phyloP scores from a whole-genome alignment of 2,113 vertebrate species.

The Oryzias woworae region DNA sequence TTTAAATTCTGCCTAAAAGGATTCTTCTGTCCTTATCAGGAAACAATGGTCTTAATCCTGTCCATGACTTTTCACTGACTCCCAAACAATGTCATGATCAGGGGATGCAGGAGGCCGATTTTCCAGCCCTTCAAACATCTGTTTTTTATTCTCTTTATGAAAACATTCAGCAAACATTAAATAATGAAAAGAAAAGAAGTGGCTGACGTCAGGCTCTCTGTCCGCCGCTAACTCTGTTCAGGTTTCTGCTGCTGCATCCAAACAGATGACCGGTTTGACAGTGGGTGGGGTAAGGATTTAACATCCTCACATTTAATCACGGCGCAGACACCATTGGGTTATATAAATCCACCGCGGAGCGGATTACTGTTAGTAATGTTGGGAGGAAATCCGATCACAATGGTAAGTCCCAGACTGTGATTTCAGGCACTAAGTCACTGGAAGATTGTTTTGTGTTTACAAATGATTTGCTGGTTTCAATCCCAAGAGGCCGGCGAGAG shows the following conservation, averaged over 20 bases:
- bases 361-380: slow-evolving; percentile 57
- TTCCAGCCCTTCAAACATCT: not conserved
- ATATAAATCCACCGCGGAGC: slow-evolving; percentile 64
- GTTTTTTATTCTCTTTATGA: not conserved
- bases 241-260: slow-evolving; percentile 16
- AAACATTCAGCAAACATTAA: accelerated
- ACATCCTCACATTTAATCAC: slow-evolving; percentile 56
- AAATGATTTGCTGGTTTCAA: not conserved
- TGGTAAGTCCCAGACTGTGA: slow-evolving; percentile 37
- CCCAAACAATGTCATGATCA: not conserved
- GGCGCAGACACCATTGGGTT: slow-evolving; percentile 54
- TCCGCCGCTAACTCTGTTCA: not conserved
- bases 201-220: not conserved
- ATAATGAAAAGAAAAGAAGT: not conserved
- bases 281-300: slow-evolving; percentile 47
- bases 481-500: not conserved
- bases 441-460: slow-evolving; percentile 22
- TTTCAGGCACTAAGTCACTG: slow-evolving; percentile 18
- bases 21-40: not conserved
- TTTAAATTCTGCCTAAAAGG: not conserved
- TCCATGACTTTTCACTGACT: not conserved
- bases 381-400: slow-evolving; percentile 50
- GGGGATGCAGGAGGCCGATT: not conserved
- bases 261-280: slow-evolving; percentile 22
- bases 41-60: slow-evolving; percentile 1